Base-by-base conservation (phyloP, 2,797 vertebrate genomes). In the Eulemur albifrons region DNA sequence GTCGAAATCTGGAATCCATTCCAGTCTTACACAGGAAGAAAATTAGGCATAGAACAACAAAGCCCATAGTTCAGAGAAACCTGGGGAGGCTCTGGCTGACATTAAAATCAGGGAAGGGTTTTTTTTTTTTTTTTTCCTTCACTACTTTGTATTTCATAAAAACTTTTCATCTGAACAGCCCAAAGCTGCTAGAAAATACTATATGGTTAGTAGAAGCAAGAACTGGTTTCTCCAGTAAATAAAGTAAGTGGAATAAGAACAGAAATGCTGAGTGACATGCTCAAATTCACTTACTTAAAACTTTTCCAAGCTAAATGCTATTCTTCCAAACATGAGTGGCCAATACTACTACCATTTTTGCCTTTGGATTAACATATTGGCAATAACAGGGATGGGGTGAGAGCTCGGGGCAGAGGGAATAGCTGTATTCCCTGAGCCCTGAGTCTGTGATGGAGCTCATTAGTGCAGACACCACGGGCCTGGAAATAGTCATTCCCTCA, bases 1-100 rank as follows among this genome's bases (percentile, higher is more conserved):
- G 35, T 59, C 61, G 88, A 98, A 98, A 97, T 98, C 93, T 98
- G 96, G 97, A 98, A 98, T 98, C 95, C 97, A 97, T 98, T 98
- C 90, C 85, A 93, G 92, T 88, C 95, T 97, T 69, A 92, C 89
- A 98, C 97, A 97, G 97, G 97, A 98, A 98, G 97, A 98, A 97
- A 98, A 97, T 97, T 94, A 98, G 94, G 97, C 96, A 82, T 90
- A 97, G 88, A 97, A 97, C 93, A 97, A 98, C 97, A 98, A 96
- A 98, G 94, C 84, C 92, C 14, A 52, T 4, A 90, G 89, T 89
- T 96, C 94, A 94, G 91, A 97, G 96, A 96, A 96, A 93, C 90
- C 97, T 96, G 95, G 93, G 92, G 87, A 94, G 89, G 45, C 91
- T 96, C 95, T 97, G 93, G 91, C 97, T 96, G 93, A 97, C 96